These are phyloP conservation scores for Ptiloglossa arizonensis DNA, from an alignment of 1,140 invertebrate species.

Conservation along the genomic window DNA sequence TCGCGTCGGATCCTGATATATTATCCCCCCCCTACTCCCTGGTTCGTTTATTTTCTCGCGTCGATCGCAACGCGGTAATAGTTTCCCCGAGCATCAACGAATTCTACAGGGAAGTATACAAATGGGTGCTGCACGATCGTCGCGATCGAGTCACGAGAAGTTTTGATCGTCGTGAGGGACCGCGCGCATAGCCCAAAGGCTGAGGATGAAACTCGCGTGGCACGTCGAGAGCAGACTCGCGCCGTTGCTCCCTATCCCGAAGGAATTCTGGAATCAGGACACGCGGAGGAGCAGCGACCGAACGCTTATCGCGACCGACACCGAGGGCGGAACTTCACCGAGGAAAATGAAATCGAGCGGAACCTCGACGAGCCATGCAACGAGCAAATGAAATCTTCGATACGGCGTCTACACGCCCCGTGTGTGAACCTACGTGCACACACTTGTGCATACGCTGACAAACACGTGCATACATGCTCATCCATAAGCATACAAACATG, in stretches of 20 bases:
- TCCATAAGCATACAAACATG: no score
- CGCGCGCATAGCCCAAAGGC: conserved; percentile 2
- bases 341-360: conserved; percentile 14
- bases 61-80: no score
- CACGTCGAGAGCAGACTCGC: background rate
- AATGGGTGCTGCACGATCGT: no score
- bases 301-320: conserved; percentile 30
- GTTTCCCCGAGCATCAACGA: no score
- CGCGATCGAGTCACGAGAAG: conserved; percentile 8
- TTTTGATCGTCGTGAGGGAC: background rate
- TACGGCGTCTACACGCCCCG: background rate
- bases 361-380: background rate
- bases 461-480: no score
- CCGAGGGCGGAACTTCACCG: conserved; percentile 8
- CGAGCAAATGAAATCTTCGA: conserved; percentile 26
- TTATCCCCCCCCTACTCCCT: no score
- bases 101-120: no score
- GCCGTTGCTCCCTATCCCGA: background rate
- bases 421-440: no score
- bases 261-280: conserved; percentile 35
- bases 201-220: conserved; percentile 10
- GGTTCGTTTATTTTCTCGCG: no score
- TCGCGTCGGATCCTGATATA: no score
- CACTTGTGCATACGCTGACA: background rate
- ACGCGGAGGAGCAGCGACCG: conserved; percentile 4